Conservation (phyloP, 1,140 invertebrate genomes). For the Babylonia areolata region DNA sequence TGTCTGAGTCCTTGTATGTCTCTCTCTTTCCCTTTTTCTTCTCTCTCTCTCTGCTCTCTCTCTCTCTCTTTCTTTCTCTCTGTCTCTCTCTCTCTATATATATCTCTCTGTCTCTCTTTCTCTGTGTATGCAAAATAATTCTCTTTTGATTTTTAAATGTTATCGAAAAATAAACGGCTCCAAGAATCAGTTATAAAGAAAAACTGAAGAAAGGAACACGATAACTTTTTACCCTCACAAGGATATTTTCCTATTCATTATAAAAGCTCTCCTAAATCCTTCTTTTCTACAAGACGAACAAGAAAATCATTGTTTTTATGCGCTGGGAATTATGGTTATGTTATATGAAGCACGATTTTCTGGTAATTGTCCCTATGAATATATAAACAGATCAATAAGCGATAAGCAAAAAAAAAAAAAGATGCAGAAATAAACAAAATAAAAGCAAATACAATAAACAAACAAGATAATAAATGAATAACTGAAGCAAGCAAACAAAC, state of each 20-base stretch:
- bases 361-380: neutral
- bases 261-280: neutral
- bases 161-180: too few species aligned
- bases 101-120: neutral
- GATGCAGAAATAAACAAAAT: neutral
- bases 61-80: neutral
- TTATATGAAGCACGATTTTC: neutral
- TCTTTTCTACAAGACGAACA: neutral
- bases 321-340: neutral
- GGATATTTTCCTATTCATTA: neutral
- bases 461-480: too few species aligned
- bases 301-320: neutral
- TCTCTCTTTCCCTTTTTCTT: neutral
- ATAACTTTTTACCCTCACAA: neutral
- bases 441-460: neutral
- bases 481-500: too few species aligned
- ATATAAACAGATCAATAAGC: neutral
- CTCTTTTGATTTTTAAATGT: neutral
- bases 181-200: too few species aligned
- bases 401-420: neutral
- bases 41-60: conserved; percentile 26
- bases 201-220: too few species aligned
- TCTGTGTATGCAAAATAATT: neutral
- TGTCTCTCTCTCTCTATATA: neutral
- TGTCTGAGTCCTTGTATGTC: too few species aligned